A percentile compares a stretch with the other conserved stretches of the same genome.
Conservation (phyloP, 2,888 invertebrate species). For the Anthophora plumipes region DNA sequence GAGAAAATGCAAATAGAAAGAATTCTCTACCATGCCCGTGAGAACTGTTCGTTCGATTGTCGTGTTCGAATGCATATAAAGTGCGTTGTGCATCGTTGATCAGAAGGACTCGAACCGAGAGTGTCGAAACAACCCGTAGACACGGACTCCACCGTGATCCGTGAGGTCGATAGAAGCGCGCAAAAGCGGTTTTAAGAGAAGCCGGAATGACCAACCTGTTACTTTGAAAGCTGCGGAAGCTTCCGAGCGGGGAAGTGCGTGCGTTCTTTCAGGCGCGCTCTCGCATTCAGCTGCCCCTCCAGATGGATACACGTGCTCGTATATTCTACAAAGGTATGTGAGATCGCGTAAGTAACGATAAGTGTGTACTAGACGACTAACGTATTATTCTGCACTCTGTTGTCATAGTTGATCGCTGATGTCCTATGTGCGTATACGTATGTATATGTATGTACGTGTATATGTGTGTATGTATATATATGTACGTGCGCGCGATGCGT, state of each 20-base stretch:
- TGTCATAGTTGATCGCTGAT: background rate
- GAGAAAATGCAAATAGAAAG: background rate
- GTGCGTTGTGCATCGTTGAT: no score
- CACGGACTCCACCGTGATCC: background rate
- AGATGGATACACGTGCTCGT: conserved; percentile 63
- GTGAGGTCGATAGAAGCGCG: conserved; percentile 32
- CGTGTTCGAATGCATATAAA: background rate
- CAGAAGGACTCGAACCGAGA: no score
- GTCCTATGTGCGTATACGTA: background rate
- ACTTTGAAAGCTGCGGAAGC: conserved; percentile 68
- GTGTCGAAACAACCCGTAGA: background rate
- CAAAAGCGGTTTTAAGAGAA: conserved; percentile 58
- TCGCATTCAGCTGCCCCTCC: conserved; percentile 44
- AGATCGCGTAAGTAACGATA: conserved; percentile 18
- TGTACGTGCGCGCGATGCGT: background rate
- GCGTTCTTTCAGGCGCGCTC: conserved; percentile 55
- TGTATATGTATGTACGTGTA: conserved; percentile 14
- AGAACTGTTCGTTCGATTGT: no score
- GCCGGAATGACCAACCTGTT: conserved; percentile 82
- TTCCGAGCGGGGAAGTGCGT: conserved; percentile 48
- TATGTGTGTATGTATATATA: conserved; percentile 14
- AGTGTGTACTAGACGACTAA: background rate
- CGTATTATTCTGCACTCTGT: background rate
- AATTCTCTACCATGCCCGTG: background rate
- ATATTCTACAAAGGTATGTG: conserved; percentile 28